Evolutionary conservation across 1,140 invertebrate genomes (phyloP).

Genomic region (Campoletis sonorensis): DNA sequence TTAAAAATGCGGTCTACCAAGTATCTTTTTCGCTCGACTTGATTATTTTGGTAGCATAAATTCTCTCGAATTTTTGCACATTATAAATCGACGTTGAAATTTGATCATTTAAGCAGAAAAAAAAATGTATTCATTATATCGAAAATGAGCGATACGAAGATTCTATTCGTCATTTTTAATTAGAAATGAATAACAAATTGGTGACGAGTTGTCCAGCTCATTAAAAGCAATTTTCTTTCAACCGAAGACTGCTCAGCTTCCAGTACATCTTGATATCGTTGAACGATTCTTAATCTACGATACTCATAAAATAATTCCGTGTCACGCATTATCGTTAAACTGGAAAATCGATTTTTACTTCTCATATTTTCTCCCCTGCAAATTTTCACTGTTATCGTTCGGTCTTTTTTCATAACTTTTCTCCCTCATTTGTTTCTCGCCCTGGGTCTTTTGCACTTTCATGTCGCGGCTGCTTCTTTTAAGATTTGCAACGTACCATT

Average conservation of each 20-base stretch:
- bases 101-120: neutral
- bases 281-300: too few relatives aligned
- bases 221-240: too few relatives aligned
- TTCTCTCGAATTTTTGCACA: slow-evolving; percentile 16
- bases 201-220: too few relatives aligned
- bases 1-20: slow-evolving; percentile 26
- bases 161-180: too few relatives aligned
- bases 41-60: slow-evolving; percentile 18
- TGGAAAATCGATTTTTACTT: neutral
- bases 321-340: too few relatives aligned
- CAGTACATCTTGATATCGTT: too few relatives aligned
- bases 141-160: too few relatives aligned
- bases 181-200: too few relatives aligned
- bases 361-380: neutral
- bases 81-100: neutral
- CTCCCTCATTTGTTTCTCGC: neutral
- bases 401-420: neutral
- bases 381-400: neutral
- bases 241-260: too few relatives aligned
- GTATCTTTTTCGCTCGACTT: neutral
- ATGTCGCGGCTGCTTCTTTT: slow-evolving; percentile 34
- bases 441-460: slow-evolving; percentile 14
- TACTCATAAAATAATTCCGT: too few relatives aligned
- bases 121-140: too few relatives aligned
- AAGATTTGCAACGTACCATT: slow-evolving; percentile 57